A percentile compares a stretch with the other conserved stretches of the same genome.
Evolutionary conservation across 2,113 vertebrate genomes (phyloP).

Genomic region (Numenius arquata): DNA sequence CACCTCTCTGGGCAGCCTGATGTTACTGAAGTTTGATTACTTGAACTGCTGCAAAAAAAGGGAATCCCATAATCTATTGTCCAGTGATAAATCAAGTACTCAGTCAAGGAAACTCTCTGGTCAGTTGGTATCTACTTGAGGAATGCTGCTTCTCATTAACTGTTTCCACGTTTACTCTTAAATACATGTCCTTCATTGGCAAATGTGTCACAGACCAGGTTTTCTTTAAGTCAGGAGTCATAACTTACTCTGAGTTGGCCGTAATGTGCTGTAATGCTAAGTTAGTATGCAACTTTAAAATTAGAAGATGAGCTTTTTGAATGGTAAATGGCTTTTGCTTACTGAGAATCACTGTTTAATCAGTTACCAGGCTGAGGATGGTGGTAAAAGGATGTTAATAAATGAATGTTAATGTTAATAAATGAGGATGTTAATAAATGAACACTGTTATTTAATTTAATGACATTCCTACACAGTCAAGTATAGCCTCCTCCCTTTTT

Average conservation of each 20-base stretch:
- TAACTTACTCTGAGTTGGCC: not conserved
- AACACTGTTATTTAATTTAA: not conserved
- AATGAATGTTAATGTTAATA: not conserved
- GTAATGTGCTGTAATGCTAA: not conserved
- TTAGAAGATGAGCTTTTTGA: not conserved
- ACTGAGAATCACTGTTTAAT: not conserved
- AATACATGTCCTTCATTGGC: not conserved
- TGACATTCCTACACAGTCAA: not conserved
- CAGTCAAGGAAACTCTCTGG: not conserved
- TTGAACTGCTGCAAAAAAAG: not conserved
- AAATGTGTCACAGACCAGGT: not conserved
- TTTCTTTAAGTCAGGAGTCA: not conserved
- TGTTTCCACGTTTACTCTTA: not conserved
- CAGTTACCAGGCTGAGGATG: not conserved
- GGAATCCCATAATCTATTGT: rapidly evolving
- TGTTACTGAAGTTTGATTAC: not conserved
- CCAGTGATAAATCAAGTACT: not conserved
- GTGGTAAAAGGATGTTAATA: not conserved
- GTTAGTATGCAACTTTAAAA: not conserved
- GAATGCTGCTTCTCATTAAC: not conserved
- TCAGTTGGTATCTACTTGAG: not conserved
- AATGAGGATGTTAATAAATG: not conserved
- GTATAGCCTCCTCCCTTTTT: not conserved
- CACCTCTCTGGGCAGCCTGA: not conserved
- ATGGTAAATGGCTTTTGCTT: not conserved